These are phyloP conservation scores for Jacana jacana DNA, from an alignment of 2,113 vertebrate species.

Conservation along the genomic window DNA sequence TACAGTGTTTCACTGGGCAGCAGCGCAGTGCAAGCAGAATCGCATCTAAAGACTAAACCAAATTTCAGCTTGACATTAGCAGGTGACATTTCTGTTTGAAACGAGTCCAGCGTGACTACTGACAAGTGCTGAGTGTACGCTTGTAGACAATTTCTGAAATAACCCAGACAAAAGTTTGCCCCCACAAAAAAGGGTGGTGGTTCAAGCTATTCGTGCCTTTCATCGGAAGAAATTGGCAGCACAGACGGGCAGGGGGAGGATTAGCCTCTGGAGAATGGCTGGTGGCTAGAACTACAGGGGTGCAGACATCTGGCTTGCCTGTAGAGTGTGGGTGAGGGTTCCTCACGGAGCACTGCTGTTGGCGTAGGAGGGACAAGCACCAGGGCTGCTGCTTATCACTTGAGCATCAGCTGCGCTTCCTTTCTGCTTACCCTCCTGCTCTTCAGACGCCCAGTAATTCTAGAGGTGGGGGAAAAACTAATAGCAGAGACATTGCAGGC, in stretches of 20 bases:
- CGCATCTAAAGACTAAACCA: too few species aligned
- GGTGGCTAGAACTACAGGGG: neutral
- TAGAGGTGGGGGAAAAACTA: neutral
- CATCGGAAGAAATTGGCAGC: rapidly evolving
- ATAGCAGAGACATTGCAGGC: neutral
- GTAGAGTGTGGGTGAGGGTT: neutral
- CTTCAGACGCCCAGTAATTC: neutral
- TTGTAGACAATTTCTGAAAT: neutral
- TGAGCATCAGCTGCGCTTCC: neutral
- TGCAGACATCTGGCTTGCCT: neutral
- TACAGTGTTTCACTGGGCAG: neutral
- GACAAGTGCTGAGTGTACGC: neutral
- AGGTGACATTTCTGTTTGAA: neutral
- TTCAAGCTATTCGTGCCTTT: neutral
- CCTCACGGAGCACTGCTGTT: neutral
- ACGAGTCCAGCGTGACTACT: neutral
- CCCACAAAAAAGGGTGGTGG: too few species aligned
- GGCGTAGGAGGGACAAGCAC: neutral
- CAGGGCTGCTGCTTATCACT: neutral
- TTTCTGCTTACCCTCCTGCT: neutral
- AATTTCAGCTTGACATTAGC: neutral
- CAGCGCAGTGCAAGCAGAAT: neutral
- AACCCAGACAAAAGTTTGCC: neutral
- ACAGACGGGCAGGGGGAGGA: neutral
- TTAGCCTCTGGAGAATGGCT: neutral